phyloP scores from a whole-genome alignment of 2,113 vertebrate genomes.

The Sander vitreus region DNA sequence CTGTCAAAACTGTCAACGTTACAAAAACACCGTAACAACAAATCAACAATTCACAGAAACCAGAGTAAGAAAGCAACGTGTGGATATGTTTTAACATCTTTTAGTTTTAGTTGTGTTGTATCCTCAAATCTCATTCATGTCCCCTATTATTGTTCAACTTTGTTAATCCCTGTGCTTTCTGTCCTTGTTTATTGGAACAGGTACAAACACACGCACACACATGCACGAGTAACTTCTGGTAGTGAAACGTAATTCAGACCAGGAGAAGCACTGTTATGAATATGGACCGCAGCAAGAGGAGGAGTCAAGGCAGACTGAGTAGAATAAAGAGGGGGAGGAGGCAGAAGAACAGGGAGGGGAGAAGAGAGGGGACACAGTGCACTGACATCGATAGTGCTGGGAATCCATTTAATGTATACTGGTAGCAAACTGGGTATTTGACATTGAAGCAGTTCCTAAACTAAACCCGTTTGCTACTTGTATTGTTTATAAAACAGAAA shows the following conservation, averaged over 20 bases:
- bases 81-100: neutral
- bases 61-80: too few relatives aligned
- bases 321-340: slow-evolving; percentile 46
- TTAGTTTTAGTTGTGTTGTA: neutral
- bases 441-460: neutral
- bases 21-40: neutral
- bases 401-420: neutral
- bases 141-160: neutral
- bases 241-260: slow-evolving; percentile 30
- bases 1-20: too few relatives aligned
- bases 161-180: neutral
- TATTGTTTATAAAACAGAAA: neutral
- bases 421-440: neutral
- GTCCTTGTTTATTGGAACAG: neutral
- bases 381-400: neutral
- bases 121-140: neutral
- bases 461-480: neutral
- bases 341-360: slow-evolving; percentile 10
- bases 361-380: neutral
- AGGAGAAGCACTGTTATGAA: slow-evolving; percentile 28
- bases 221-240: neutral
- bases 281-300: slow-evolving; percentile 33
- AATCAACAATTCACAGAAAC: slow-evolving; percentile 1
- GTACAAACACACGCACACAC: neutral
- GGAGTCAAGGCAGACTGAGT: slow-evolving; percentile 45